Conservation (phyloP, 2,113 vertebrate genomes). For the Peucedramus taeniatus region DNA sequence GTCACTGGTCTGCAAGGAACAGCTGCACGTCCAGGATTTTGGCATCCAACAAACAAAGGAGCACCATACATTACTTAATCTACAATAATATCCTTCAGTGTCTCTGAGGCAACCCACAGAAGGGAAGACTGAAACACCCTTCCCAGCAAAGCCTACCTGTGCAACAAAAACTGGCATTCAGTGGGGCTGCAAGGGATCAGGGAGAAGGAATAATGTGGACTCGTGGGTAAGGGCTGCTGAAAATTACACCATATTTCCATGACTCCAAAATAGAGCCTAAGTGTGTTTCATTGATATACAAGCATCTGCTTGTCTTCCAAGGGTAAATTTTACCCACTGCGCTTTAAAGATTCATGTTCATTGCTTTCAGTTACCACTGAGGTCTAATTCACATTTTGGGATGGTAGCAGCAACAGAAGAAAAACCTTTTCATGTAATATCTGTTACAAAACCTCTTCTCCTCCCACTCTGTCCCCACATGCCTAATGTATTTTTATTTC, state of each 20-base stretch:
- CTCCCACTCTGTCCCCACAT: background rate
- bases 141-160: background rate
- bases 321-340: background rate
- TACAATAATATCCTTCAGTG: background rate
- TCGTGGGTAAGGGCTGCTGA: background rate
- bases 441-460: slow-evolving; percentile 9
- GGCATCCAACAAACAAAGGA: background rate
- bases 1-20: slow-evolving; percentile 2
- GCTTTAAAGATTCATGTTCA: slow-evolving; percentile 17
- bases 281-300: background rate
- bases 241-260: background rate
- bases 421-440: slow-evolving; percentile 51
- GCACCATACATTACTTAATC: background rate
- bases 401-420: background rate
- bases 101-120: background rate
- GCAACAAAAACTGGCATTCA: background rate
- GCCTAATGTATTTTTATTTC: slow-evolving; percentile 62
- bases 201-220: fast-evolving
- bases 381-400: slow-evolving; percentile 63
- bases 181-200: background rate
- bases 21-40: slow-evolving; percentile 25
- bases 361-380: slow-evolving; percentile 39
- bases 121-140: background rate
- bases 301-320: slow-evolving; percentile 14
- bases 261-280: background rate